phyloP scores from a whole-genome alignment of 2,888 invertebrate species.

The Himalopsyche japonica region DNA sequence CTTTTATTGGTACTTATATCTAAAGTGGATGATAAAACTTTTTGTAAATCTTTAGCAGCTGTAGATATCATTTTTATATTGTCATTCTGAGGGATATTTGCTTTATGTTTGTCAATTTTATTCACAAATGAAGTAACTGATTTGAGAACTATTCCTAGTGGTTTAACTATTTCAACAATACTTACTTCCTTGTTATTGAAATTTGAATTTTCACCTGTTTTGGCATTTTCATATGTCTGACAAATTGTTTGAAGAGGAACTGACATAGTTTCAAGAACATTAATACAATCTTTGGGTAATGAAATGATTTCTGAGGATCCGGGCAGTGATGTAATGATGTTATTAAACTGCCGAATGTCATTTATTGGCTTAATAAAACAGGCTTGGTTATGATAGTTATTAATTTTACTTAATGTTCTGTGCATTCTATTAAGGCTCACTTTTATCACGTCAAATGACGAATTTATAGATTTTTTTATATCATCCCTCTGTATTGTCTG shows the following conservation, averaged over 20 bases:
- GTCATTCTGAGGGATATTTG: neutral
- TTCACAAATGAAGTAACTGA: neutral
- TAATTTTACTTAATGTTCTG: slow-evolving; percentile 21
- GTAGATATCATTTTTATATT: neutral
- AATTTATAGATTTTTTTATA: neutral
- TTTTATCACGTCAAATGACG: slow-evolving; percentile 4
- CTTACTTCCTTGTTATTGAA: neutral
- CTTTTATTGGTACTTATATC: neutral
- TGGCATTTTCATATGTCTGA: slow-evolving; percentile 18
- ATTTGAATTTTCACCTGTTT: neutral
- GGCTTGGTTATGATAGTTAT: slow-evolving; percentile 18
- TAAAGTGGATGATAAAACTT: neutral
- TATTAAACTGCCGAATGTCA: slow-evolving; percentile 20
- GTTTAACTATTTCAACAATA: neutral
- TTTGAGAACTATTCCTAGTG: neutral
- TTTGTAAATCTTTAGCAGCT: neutral
- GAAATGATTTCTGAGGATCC: neutral
- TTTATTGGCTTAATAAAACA: slow-evolving; percentile 20
- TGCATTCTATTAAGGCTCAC: slow-evolving; percentile 1
- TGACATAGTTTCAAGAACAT: slow-evolving; percentile 14
- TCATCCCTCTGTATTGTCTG: slow-evolving; percentile 7
- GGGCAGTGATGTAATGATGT: neutral
- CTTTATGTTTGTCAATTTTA: neutral
- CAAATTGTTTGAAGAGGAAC: slow-evolving; percentile 22
- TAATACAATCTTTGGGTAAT: slow-evolving; percentile 6